Evolutionary conservation across 1,140 invertebrate species (phyloP).

Genomic region (Drosophila parabipectinata): DNA sequence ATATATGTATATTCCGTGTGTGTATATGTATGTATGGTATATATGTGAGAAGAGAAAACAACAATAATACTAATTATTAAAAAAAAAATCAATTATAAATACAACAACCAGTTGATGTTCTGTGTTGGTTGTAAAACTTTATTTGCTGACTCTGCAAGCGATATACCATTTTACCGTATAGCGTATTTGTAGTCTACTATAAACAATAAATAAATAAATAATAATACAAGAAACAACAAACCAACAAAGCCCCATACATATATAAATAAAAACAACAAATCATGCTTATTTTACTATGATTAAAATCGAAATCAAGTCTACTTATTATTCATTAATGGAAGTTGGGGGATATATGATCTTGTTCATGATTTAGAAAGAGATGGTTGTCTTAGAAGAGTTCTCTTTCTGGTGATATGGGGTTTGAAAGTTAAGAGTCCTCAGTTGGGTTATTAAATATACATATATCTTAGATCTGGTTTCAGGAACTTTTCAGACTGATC

Average conservation of each 20-base stretch:
- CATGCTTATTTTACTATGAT: conserved; percentile 49
- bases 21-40: conserved; percentile 38
- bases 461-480: too few species aligned
- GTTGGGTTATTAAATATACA: too few species aligned
- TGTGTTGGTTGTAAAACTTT: conserved; percentile 43
- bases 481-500: too few species aligned
- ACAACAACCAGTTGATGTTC: conserved; percentile 37
- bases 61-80: conserved; percentile 1
- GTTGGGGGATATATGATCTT: background rate
- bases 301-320: background rate
- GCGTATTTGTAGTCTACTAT: conserved; percentile 67
- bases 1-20: conserved; percentile 30
- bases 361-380: conserved; percentile 2
- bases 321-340: background rate
- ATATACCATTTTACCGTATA: conserved; percentile 75
- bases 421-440: too few species aligned
- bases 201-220: conserved; percentile 12
- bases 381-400: background rate
- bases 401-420: background rate
- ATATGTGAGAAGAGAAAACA: conserved; percentile 18
- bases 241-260: conserved; percentile 20
- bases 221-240: conserved; percentile 33
- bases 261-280: conserved; percentile 23
- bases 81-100: conserved; percentile 12
- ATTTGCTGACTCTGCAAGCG: conserved; percentile 60